Conservation (phyloP, 1,140 invertebrate genomes). For the Phortica variegata region DNA sequence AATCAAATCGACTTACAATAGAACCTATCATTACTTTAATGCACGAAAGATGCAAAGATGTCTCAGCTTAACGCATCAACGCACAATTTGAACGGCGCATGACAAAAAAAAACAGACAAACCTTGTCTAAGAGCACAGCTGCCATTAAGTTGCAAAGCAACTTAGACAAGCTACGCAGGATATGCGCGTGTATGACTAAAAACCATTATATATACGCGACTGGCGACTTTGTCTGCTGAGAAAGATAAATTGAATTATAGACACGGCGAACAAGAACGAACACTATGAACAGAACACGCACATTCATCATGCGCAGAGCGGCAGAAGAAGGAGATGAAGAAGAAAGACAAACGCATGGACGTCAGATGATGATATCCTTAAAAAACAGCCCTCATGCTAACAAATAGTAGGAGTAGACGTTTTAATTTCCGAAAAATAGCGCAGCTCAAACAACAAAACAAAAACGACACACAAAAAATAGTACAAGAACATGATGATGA, state of each 20-base stretch:
- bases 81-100: slow-evolving; percentile 2
- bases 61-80: slow-evolving; percentile 1
- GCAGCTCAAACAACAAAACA: no score
- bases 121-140: slow-evolving; percentile 34
- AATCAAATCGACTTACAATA: no score
- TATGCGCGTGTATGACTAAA: no score
- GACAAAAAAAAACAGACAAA: slow-evolving; percentile 29
- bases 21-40: no score
- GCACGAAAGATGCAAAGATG: no score
- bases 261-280: no score
- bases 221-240: slow-evolving; percentile 48
- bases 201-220: slow-evolving; percentile 26
- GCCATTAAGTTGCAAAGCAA: slow-evolving; percentile 12
- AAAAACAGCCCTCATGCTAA: slow-evolving; percentile 37
- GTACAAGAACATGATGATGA: slow-evolving; percentile 20
- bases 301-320: slow-evolving; percentile 50
- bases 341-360: no score
- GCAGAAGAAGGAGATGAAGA: no score
- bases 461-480: slow-evolving; percentile 18
- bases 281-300: no score
- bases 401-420: slow-evolving; percentile 51
- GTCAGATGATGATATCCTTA: no score
- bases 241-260: slow-evolving; percentile 51
- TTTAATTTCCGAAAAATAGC: slow-evolving; percentile 48
- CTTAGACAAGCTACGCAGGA: no score